Evolutionary conservation across 2,888 invertebrate genomes (phyloP), one percentile per base, ranked within the genome.

Genomic region (Crematogaster levior): DNA sequence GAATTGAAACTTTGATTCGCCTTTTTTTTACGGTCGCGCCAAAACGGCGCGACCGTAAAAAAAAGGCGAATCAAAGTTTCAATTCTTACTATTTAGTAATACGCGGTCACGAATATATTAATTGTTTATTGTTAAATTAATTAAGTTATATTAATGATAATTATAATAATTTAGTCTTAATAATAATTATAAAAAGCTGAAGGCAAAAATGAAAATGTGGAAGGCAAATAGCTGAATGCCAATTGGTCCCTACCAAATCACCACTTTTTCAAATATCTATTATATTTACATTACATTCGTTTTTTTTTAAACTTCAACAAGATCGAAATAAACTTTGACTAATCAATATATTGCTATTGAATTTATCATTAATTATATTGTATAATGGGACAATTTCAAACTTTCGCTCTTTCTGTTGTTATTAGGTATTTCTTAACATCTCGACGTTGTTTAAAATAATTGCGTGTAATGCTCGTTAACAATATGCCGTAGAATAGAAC

Each of bases 381-480:
- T 66, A 6, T 27, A 46, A 43, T 10, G 18, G 1, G 24, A 37
- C 1, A 53, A 56, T 37, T 34, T 53, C 18, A 37, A 30, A 24
- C 4, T 34, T 24, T 30, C 46, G 15, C n/a, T n/a, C 46, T 6
- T 6, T n/a, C n/a, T 18, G 6, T 15, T 24, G 21, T 37, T 58
- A 21, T 34, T n/a, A n/a, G n/a, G n/a, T 58, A 56, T 56, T 46
- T 74, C 15, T 30, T 34, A 60, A 40, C 21, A 60, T 34, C 6
- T 51, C 1, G n/a, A n/a, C n/a, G n/a, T 73, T 73, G 9, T 58
- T 73, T 60, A 43, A 61, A 74, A 1, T 10, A 27, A 60, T 5
- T 6, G 6, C 21, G 3, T 21, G 27, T 40, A 60, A 30, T 21
- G 48, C 30, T 74, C 3, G 2, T 24, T 51, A 63, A 9, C 24